These are phyloP conservation scores for Leptosomus discolor DNA, from an alignment of 2,113 vertebrate genomes.

Conservation along the genomic window DNA sequence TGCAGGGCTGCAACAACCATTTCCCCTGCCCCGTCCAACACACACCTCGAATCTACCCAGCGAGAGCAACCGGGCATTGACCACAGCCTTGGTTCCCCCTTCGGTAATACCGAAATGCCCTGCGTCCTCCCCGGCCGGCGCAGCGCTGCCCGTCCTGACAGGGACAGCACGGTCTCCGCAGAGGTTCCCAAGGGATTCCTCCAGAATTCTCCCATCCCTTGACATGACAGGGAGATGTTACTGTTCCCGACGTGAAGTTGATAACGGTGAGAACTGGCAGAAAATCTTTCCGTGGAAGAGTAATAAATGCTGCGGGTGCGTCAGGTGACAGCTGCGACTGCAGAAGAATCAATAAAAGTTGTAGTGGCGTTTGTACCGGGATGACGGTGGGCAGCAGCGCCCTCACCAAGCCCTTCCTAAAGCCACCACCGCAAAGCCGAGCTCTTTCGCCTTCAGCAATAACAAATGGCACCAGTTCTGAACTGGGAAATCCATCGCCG, in stretches of 20 bases:
- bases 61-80: fast-evolving
- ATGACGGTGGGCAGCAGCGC: neutral
- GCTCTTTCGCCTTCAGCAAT: fast-evolving
- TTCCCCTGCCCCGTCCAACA: fast-evolving
- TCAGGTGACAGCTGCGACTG: neutral
- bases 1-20: neutral
- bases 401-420: neutral
- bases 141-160: fast-evolving
- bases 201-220: neutral
- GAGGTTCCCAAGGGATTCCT: neutral
- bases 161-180: neutral
- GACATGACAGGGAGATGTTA: fast-evolving
- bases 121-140: fast-evolving
- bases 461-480: too few species aligned
- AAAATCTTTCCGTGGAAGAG: neutral
- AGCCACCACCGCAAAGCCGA: fast-evolving
- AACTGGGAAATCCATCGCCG: fast-evolving
- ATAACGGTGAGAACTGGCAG: neutral
- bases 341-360: neutral
- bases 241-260: fast-evolving
- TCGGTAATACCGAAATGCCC: fast-evolving
- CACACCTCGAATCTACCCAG: fast-evolving
- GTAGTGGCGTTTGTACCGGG: fast-evolving
- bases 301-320: neutral
- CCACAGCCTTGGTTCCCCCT: neutral